These are phyloP conservation scores for Prenolepis imparis DNA, from an alignment of 2,888 invertebrate genomes.

Conservation along the genomic window DNA sequence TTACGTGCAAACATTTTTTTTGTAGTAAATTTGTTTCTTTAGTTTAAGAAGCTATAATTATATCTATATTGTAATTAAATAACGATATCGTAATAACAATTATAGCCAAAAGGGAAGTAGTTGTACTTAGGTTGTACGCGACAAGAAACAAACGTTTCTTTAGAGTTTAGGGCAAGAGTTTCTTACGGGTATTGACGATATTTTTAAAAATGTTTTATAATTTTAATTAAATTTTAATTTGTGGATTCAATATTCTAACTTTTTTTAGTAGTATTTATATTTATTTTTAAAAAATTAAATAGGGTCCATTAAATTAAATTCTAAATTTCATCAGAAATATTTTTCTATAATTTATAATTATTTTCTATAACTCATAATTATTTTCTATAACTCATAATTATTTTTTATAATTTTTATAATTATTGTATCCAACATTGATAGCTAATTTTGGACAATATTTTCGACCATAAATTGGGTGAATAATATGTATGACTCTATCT, in stretches of 20 bases:
- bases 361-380: neutral
- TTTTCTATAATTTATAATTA: neutral
- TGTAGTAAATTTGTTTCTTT: slow-evolving; percentile 58
- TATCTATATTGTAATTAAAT: slow-evolving; percentile 13
- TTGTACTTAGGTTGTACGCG: slow-evolving; percentile 70
- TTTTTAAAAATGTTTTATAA: too few relatives aligned
- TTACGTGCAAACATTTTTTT: slow-evolving; percentile 57
- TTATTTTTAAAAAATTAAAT: neutral
- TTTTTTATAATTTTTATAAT: neutral
- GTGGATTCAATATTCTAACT: neutral
- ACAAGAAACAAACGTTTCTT: slow-evolving; percentile 65
- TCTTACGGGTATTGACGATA: slow-evolving; percentile 44
- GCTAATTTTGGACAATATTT: slow-evolving; percentile 17
- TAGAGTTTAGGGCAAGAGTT: slow-evolving; percentile 66
- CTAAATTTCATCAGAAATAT: neutral
- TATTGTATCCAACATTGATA: slow-evolving; percentile 61
- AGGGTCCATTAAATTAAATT: neutral
- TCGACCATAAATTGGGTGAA: slow-evolving; percentile 10
- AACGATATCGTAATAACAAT: slow-evolving; percentile 34
- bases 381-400: neutral
- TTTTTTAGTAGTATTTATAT: neutral
- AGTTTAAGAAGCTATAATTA: slow-evolving; percentile 34
- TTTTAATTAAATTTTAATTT: neutral
- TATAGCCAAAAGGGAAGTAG: slow-evolving; percentile 51
- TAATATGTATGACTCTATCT: neutral